Base-by-base conservation (phyloP, 1,140 invertebrate species). In the Odontomachus brunneus region DNA sequence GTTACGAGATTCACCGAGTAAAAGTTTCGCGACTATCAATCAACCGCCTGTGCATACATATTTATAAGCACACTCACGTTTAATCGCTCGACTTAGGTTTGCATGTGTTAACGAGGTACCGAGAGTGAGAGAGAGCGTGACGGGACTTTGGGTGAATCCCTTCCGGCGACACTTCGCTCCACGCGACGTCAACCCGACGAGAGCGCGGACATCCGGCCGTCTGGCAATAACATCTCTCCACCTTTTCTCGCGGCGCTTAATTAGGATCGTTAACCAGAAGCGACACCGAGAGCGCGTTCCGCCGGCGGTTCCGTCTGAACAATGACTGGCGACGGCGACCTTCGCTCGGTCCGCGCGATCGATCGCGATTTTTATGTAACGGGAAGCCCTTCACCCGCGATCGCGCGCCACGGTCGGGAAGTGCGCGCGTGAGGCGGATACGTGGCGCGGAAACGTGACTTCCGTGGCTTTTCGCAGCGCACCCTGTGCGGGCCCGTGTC, bases 301-400 rank as follows among this genome's bases (percentile, higher is more conserved):
- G 38, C 9, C 48, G 29, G 44, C 48, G 38, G 59, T 51, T 71
- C 57, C 63, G 60, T 38, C 75, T 74, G 72, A 59, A 66, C 59
- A 44, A 76, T 53, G 57, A 76, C 44, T 62, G 44, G 44, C 73
- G 38, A n/a, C 51, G 44, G 44, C 75, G 86, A 87, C 82, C 82
- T 85, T 85, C 84, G 84, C 12, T 19, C 44, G 49, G 49, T 44
- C n/a, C n/a, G n/a, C n/a, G 33, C 60, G 78, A 66, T 78, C 82
- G 85, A 84, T 88, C 38, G 49, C 0, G 29, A 57, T 73, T 48
- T 66, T 22, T 67, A 55, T 26, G 65, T 73, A 71, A 55, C 60
- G 49, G 48, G 81, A 83, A 83, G 49, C 81, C 82, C 82, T 83
- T 83, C 73, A 83, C 82, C 26, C 53, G 66, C 9, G 83, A 53